A percentile compares a stretch with the other conserved stretches of the same genome.
Conservation (phyloP, 23 tunicate species). For the Trididemnum clinides region DNA sequence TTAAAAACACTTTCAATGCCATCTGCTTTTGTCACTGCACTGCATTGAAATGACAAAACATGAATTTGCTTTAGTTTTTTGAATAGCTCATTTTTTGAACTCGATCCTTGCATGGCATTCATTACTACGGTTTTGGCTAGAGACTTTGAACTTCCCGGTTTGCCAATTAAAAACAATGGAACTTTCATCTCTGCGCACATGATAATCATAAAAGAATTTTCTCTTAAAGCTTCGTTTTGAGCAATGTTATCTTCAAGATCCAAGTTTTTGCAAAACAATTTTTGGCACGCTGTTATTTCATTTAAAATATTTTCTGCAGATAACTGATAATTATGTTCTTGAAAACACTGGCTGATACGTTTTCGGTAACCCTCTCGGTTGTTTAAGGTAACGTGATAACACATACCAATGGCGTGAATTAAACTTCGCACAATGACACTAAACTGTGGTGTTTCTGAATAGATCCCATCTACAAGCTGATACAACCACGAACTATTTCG, state of each 20-base stretch:
- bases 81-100: conserved; percentile 44
- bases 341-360: not conserved
- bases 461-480: not conserved
- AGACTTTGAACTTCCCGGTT: conserved; percentile 90
- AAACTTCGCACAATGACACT: not conserved
- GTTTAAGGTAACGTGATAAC: conserved; percentile 69
- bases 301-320: not conserved
- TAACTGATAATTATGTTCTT: not conserved
- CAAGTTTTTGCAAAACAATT: conserved; percentile 34
- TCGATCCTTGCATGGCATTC: conserved; percentile 68
- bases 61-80: conserved; percentile 61
- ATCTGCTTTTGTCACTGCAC: conserved; percentile 73
- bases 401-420: conserved; percentile 65
- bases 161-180: conserved; percentile 76
- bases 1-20: conserved; percentile 73
- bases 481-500: conserved; percentile 38
- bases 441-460: not conserved
- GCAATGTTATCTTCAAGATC: conserved; percentile 70
- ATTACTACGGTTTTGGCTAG: conserved; percentile 78
- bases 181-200: conserved; percentile 76
- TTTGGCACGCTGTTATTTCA: conserved; percentile 61
- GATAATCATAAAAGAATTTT: conserved; percentile 78
- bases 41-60: conserved; percentile 75
- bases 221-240: conserved; percentile 75
- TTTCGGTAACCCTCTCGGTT: conserved; percentile 46